Conservation (phyloP, 2,888 invertebrate genomes). For the Cataglyphis livida region DNA sequence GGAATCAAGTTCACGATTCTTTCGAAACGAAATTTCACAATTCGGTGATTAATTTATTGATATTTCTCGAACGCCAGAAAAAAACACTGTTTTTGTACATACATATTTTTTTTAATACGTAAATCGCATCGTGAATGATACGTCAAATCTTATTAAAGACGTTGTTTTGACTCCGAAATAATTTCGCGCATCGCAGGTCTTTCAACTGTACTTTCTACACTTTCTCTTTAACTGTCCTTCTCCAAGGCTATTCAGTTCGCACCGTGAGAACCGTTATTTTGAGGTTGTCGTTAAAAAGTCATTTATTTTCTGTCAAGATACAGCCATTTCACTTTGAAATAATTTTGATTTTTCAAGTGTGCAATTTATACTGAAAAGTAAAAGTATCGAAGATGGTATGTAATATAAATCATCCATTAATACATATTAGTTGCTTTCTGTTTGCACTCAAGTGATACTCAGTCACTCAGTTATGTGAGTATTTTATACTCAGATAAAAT, state of each 20-base stretch:
- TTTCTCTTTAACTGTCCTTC: not conserved
- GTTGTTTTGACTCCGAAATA: conserved; percentile 11
- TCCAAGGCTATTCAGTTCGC: not conserved
- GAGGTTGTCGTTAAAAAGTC: not conserved
- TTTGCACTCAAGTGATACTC: too few relatives aligned
- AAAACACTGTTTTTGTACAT: not conserved
- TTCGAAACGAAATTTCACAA: too few relatives aligned
- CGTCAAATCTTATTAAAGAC: not conserved
- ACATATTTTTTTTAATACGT: not conserved
- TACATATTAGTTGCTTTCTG: too few relatives aligned
- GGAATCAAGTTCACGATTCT: conserved; percentile 65
- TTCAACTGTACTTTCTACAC: not conserved
- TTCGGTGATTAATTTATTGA: too few relatives aligned
- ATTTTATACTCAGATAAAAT: too few relatives aligned
- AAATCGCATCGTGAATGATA: not conserved
- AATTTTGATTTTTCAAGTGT: not conserved
- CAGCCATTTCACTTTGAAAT: not conserved
- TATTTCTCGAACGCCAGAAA: not conserved
- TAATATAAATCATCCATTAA: not conserved
- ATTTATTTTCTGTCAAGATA: not conserved
- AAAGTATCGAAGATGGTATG: conserved; percentile 8
- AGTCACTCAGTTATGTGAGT: too few relatives aligned
- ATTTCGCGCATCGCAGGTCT: not conserved
- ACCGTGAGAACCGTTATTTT: not conserved
- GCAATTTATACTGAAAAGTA: not conserved